Evolutionary conservation across 30 jellyfish, hydroid and myxozoan species (phyloP).

Genomic region (Sanderia malayensis): DNA sequence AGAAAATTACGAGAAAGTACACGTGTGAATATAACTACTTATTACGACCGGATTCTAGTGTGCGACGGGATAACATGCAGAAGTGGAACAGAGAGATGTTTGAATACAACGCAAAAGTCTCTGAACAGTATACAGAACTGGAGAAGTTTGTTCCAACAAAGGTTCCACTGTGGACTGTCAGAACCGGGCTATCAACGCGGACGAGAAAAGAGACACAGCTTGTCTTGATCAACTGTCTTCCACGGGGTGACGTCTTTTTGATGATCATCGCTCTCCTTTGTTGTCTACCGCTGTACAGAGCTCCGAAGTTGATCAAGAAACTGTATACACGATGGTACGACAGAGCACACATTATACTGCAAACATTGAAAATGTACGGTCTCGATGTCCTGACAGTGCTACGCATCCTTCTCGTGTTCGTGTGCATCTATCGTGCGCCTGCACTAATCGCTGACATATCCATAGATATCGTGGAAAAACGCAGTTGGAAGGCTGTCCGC

Average conservation of each 20-base stretch:
- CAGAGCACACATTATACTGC: slow-evolving; percentile 48
- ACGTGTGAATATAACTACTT: slow-evolving; percentile 55
- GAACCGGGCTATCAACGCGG: slow-evolving; percentile 68
- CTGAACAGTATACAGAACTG: slow-evolving; percentile 40
- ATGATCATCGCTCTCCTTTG: slow-evolving; percentile 58
- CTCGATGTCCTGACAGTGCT: slow-evolving; percentile 62
- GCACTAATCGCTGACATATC: slow-evolving; percentile 62
- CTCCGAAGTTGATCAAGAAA: slow-evolving; percentile 53
- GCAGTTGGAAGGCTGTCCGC: slow-evolving; percentile 89
- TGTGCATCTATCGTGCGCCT: slow-evolving; percentile 91
- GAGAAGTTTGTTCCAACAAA: slow-evolving; percentile 45
- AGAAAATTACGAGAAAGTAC: slow-evolving; percentile 42
- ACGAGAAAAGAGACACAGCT: slow-evolving; percentile 79
- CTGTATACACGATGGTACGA: slow-evolving; percentile 69
- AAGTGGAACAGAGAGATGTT: slow-evolving; percentile 46
- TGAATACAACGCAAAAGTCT: slow-evolving; percentile 29
- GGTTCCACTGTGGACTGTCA: slow-evolving; percentile 72
- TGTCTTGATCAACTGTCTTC: slow-evolving; percentile 71
- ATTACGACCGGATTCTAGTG: slow-evolving; percentile 62
- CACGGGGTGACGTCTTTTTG: slow-evolving; percentile 75
- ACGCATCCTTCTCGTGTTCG: slow-evolving; percentile 62
- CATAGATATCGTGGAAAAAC: slow-evolving; percentile 72
- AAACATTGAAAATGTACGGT: slow-evolving; percentile 68
- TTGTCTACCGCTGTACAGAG: slow-evolving; percentile 82
- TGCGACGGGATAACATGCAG: slow-evolving; percentile 51